Base-by-base conservation (phyloP, 2,797 vertebrate genomes). In the Enteromius treurensis region DNA sequence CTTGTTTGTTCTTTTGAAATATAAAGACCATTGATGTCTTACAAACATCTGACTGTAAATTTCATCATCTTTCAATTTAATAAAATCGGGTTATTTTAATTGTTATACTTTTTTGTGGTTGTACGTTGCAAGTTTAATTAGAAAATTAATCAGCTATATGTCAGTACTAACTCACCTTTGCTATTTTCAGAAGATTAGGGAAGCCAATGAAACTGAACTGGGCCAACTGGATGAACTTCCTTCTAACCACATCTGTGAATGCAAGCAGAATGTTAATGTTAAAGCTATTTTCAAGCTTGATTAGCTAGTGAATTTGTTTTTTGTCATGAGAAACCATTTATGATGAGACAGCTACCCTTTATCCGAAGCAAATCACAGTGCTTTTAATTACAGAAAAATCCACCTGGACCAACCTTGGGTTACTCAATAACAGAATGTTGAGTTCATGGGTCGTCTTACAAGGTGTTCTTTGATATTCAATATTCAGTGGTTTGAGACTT, bases 101-200 rank as follows among this genome's bases (percentile, higher is more conserved):
- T 55, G 55, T n/a, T 58, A 58, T n/a, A 23, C 21, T n/a, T 58
- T 23, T 58, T 1, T 23, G n/a, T 42, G 40, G 11, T 10, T 42
- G 9, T 42, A 42, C 2, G 40, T 42, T 42, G 40, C 40, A 42
- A 8, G 9, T 42, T 42, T 42, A 42, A 10, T 10, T 10, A 42
- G 9, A 42, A 42, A 42, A 10, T 42, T 0, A 42, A 42, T 42
- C 40, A 42, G 40, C 40, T 42, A 42, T 42, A 42, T 42, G 40
- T 42, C 40, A 42, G 40, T 42, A 42, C 40, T 42, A 9, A 3
- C 40, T 42, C 40, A 97, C 97, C 96, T 96, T 96, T 68, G 91
- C 86, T 80, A 45, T 88, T 92, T 91, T 95, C 26, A 89, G 10
- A 13, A 98, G 93, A 80, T 96, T 95, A 3, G 94, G 93, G 86